phyloP scores from a whole-genome alignment of 2,797 vertebrate species.

The Neosalanx taihuensis region DNA sequence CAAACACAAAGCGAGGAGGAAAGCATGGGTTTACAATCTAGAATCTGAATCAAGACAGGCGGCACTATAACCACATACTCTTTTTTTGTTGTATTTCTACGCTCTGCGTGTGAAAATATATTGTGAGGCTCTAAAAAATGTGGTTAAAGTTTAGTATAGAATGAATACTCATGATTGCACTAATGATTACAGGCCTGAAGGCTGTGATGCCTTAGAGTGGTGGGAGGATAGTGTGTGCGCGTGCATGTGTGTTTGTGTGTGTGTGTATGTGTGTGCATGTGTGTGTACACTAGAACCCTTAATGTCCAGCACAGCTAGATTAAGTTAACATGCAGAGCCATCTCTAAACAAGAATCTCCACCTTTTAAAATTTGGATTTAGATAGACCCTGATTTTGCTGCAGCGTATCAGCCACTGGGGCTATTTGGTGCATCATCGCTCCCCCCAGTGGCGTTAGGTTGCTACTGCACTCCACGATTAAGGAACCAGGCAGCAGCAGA shows the following conservation, averaged over 20 bases:
- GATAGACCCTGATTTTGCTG: no score
- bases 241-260: no score
- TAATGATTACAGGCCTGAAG: conserved; percentile 35
- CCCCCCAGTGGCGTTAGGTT: conserved; percentile 43
- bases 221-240: no score
- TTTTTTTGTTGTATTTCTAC: conserved; percentile 53
- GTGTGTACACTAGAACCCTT: no score
- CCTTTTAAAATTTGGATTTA: no score
- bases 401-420: no score
- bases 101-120: conserved; percentile 37
- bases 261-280: no score
- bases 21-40: conserved; percentile 18
- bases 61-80: conserved; percentile 36
- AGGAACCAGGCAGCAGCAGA: conserved; percentile 4
- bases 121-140: conserved; percentile 41
- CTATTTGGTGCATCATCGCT: conserved; percentile 43
- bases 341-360: no score
- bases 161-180: conserved; percentile 44
- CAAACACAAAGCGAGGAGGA: conserved; percentile 5
- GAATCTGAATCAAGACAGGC: conserved; percentile 53
- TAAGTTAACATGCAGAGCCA: not conserved
- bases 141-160: conserved; percentile 52
- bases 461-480: conserved; percentile 28
- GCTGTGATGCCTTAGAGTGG: no score
- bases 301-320: not conserved